Base-by-base conservation (phyloP, 2,113 vertebrate species). In the Cyphomyrus discorhynchus region DNA sequence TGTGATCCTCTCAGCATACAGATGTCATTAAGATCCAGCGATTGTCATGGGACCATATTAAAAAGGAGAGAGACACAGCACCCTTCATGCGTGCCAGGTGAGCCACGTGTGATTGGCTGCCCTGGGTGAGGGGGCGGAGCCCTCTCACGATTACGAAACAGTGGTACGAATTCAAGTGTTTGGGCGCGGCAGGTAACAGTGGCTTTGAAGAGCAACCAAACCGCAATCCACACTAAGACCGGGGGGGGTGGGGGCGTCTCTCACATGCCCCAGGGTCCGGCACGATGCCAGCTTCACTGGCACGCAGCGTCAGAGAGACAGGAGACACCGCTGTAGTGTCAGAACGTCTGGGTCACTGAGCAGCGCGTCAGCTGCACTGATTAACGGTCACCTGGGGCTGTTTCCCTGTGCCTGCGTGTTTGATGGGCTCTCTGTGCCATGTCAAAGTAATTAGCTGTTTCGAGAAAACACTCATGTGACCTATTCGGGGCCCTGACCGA, bases 361-460 rank as follows among this genome's bases (percentile, higher is more conserved):
- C n/a, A 21, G 50, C 13, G 11, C 21, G 15, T 52, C 66, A 15
- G 13, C 24, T 89, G 52, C 21, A 39, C 45, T 85, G 9, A 42
- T 90, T 62, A 62, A 35, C 9, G 21, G 5, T 86, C n/a, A 35
- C 50, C 85, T 86, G 47, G 47, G 85, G 85, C 49, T 39, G 52
- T 66, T 62, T 53, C 4, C 17, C 77, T 31, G 49, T 27, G 53
- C n/a, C 45, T 19, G 3, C 17, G 19, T 53, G 56, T 53, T 24
- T 84, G 19, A 52, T 82, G 19, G 89, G 91, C 91, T 66, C 62
- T 91, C 89, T 92, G 87, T 21, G 31, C 47, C 88, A 77, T 15
- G 47, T 74, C 88, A 90, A 74, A 92, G 82, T 89, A 93, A 92
- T 92, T 90, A 92, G 90, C 82, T 89, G 86, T 62, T 92, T 53